Base-by-base conservation (phyloP, 2,113 vertebrate species). In the Eublepharis macularius region DNA sequence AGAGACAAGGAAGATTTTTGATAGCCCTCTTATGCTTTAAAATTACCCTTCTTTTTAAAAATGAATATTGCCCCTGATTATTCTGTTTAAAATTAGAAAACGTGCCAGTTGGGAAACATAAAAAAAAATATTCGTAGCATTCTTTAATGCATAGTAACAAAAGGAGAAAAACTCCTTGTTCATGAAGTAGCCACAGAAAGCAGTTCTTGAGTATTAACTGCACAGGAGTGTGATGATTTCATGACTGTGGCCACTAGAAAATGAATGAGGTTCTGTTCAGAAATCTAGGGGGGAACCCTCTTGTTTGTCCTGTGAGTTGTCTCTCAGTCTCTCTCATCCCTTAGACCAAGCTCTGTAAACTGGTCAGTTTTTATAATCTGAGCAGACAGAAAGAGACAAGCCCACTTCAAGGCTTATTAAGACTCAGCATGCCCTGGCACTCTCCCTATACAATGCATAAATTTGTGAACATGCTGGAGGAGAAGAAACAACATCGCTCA, bases 91-190 rank as follows among this genome's bases (percentile, higher is more conserved):
- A 73, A 72, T 80, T 93, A 93, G 92, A 89, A 86, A 88, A 45
- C 88, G 89, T 86, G 90, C 90, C 92, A 91, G 49, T 85, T 86
- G 92, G 90, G 32, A 91, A 94, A 87, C 84, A 88, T 90, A 89
- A 94, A 92, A 69, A 32, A 85, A 13, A 65, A 43, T 76, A 78
- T 87, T 94, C 85, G 77, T 80, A 90, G 85, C 87, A 87, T 92
- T 90, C 89, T 90, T 95, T 92, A 90, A 88, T 89, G 60, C 83
- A 87, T 83, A 84, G 86, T 86, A 90, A 34, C 54, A 82, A 6
- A 0, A 5, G 90, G 84, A 88, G 81, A 90, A 92, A 90, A 94
- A 89, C 86, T 78, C 76, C 66, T 75, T 60, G 78, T 80, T 82
- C 77, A 1, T 45, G 69, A 0, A 45, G 85, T 84, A 83, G 77